Conservation (phyloP, 1,140 invertebrate genomes). For the Caenorhabditis briggsae region DNA sequence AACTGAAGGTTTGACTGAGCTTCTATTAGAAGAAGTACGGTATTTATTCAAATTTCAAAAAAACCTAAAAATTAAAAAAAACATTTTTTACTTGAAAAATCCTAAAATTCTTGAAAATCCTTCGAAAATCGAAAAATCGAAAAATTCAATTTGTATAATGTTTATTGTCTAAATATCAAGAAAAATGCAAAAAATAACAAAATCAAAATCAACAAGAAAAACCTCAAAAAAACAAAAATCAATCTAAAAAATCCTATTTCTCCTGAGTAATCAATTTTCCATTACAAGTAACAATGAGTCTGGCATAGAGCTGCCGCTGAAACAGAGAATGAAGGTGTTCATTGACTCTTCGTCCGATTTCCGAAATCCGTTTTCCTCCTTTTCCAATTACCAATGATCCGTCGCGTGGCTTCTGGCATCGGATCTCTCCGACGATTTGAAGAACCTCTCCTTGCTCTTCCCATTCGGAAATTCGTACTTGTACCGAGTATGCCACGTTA, state of each 20-base stretch:
- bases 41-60: too few species aligned
- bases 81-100: too few species aligned
- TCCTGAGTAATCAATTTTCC: slow-evolving; percentile 50
- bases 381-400: slow-evolving; percentile 59
- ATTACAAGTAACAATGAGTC: slow-evolving; percentile 61
- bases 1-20: too few species aligned
- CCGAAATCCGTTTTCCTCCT: slow-evolving; percentile 49
- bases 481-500: slow-evolving; percentile 64
- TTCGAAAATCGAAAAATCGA: too few species aligned
- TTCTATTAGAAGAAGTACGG: too few species aligned
- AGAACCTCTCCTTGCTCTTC: slow-evolving; percentile 63
- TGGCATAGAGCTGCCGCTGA: slow-evolving; percentile 60
- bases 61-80: too few species aligned
- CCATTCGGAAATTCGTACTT: slow-evolving; percentile 63
- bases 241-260: neutral
- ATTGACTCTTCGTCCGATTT: slow-evolving; percentile 63
- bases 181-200: neutral
- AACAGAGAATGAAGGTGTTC: slow-evolving; percentile 64
- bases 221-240: neutral
- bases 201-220: neutral
- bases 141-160: neutral
- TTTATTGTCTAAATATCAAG: neutral
- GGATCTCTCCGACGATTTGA: slow-evolving; percentile 63
- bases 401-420: slow-evolving; percentile 58
- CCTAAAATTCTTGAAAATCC: too few species aligned